Base-by-base conservation (phyloP, 2,797 vertebrate species). In the Megaceryle alcyon region DNA sequence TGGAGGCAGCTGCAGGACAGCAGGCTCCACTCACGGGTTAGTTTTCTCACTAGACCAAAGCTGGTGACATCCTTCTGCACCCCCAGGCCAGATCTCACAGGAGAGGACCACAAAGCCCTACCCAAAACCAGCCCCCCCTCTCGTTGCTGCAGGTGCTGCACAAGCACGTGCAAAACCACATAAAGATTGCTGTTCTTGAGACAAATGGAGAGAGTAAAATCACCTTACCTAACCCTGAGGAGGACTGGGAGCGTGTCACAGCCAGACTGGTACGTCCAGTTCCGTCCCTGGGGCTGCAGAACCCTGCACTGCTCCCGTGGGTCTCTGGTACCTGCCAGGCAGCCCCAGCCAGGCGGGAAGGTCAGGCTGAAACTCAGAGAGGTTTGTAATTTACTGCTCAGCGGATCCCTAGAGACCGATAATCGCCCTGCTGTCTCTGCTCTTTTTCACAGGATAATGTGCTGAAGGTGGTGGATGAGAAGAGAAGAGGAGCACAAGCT, bases 381-480 rank as follows among this genome's bases (percentile, higher is more conserved):
- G 33, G 7, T 53, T 66, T 87, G 83, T 94, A 17, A 95, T 92
- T 95, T 89, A 93, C 79, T 48, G 76, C 93, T 95, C 81, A 79
- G 90, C 60, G 35, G 43, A 51, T 81, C 93, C 85, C 80, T 17
- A 7, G 7, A 57, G 84, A 28, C 26, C 48, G 65, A 48, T 65
- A n/a, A 86, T 84, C 80, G 75, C 1, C 1, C 8, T 23, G 68
- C 91, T 82, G 11, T 92, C 82, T 97, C 92, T 96, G 92, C 92
- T 97, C 93, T 95, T 5, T 93, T 95, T 81, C 1, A 0, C 90
- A 97, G 97, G 94, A 78, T 39, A 87, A 79, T 2, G 2, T 65
- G 91, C 94, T 96, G 92, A 61, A 87, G 91, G 92, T 17, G 39
- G 83, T 81, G 91, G 94, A 93, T 94, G 90, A 95, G 92, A 95